These are phyloP conservation scores for Pterostichus niger DNA, from an alignment of 2,888 invertebrate genomes.

Conservation along the genomic window DNA sequence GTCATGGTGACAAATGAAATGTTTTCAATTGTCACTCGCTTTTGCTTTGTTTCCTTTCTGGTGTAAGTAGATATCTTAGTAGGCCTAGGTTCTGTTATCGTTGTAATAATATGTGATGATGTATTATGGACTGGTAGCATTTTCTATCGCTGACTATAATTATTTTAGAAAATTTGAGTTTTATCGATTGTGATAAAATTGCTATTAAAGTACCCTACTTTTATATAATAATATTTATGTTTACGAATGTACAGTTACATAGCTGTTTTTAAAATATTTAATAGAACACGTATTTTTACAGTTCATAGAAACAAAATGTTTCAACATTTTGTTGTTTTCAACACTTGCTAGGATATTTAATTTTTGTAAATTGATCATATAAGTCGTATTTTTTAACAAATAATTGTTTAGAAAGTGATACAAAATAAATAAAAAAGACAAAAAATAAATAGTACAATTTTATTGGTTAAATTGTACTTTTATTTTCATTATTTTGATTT, in stretches of 20 bases:
- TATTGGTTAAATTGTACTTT: no score
- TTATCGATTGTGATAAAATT: no score
- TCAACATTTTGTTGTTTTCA: neutral
- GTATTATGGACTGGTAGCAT: neutral
- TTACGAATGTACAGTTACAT: no score
- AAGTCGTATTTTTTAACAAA: no score
- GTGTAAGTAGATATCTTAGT: neutral
- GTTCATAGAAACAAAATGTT: neutral
- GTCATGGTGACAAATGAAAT: slow-evolving; percentile 54
- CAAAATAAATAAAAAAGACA: no score
- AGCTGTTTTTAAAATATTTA: neutral
- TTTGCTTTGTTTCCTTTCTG: slow-evolving; percentile 30
- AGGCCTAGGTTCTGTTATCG: slow-evolving; percentile 15
- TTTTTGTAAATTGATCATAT: no score
- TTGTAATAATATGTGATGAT: neutral
- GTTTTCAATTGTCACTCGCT: slow-evolving; percentile 50
- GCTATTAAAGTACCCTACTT: no score
- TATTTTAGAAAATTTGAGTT: neutral
- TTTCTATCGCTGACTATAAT: neutral
- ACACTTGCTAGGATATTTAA: no score
- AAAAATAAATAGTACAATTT: no score
- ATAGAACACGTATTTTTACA: neutral
- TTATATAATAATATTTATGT: no score
- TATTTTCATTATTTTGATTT: no score
- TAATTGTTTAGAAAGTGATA: no score